Percentiles rank a stretch among this genome's conserved stretches.
Conservation (phyloP, 2,113 vertebrate genomes). For the Diadophis punctatus region DNA sequence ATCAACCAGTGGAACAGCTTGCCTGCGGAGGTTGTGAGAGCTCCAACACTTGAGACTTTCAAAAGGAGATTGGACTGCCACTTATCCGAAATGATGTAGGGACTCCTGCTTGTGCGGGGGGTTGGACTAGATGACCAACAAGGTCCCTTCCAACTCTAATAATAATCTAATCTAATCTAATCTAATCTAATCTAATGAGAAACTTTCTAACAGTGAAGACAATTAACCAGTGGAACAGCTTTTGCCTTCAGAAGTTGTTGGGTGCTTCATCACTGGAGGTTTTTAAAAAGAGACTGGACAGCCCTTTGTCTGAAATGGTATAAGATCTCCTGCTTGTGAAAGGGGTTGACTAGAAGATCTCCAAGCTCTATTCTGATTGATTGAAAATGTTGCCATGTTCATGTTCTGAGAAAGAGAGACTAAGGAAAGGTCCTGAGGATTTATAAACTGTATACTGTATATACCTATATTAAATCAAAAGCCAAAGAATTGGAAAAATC, state of each 20-base stretch:
- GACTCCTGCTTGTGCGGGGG: too few relatives aligned
- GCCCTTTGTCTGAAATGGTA: background rate
- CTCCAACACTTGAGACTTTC: too few relatives aligned
- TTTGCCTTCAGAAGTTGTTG: background rate
- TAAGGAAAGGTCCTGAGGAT: background rate
- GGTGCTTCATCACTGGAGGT: background rate
- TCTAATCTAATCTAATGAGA: too few relatives aligned
- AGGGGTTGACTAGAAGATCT: background rate
- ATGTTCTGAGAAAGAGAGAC: background rate
- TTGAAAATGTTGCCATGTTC: background rate
- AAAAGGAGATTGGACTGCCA: too few relatives aligned
- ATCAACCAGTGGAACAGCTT: too few relatives aligned
- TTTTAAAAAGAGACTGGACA: background rate
- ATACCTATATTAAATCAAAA: background rate
- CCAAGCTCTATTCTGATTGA: background rate
- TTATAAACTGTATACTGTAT: background rate
- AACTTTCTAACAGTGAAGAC: background rate
- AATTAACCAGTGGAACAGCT: background rate
- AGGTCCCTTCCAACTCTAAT: too few relatives aligned
- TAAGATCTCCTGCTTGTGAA: background rate
- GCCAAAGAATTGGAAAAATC: background rate
- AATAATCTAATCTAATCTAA: too few relatives aligned
- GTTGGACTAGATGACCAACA: too few relatives aligned
- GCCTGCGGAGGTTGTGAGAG: too few relatives aligned
- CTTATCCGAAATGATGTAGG: too few relatives aligned